Evolutionary conservation across 1,140 invertebrate genomes (phyloP).

Genomic region (Saccostrea echinata): DNA sequence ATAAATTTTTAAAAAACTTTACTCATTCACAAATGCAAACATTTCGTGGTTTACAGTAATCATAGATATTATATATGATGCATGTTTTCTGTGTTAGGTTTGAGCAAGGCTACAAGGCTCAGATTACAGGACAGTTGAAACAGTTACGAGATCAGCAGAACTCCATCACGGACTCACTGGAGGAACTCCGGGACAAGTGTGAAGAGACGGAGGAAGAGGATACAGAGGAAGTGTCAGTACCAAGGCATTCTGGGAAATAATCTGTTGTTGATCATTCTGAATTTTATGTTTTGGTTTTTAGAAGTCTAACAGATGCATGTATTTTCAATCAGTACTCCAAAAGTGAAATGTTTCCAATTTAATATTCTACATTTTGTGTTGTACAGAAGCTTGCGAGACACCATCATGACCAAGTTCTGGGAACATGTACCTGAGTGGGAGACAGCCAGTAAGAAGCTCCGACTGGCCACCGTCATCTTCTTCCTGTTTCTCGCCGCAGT

Average conservation of each 20-base stretch:
- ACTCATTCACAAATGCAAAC: no score
- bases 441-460: conserved; percentile 54
- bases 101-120: conserved; percentile 61
- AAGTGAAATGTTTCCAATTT: not conserved
- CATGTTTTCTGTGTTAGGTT: conserved; percentile 51
- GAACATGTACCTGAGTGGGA: conserved; percentile 59
- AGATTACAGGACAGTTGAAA: conserved; percentile 50
- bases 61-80: not conserved
- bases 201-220: conserved; percentile 57
- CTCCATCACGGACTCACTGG: conserved; percentile 56
- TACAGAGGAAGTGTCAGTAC: conserved; percentile 9
- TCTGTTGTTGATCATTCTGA: not conserved
- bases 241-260: not conserved
- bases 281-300: no score
- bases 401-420: conserved; percentile 58
- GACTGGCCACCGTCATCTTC: conserved; percentile 56
- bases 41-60: no score
- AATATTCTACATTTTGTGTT: not conserved
- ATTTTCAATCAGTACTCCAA: not conserved
- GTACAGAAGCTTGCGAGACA: conserved; percentile 50
- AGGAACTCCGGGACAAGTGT: conserved; percentile 56
- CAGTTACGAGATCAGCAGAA: conserved; percentile 61
- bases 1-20: no score
- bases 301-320: no score
- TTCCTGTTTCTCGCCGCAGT: conserved; percentile 62